These are phyloP conservation scores for Kryptolebias marmoratus DNA, from an alignment of 2,113 vertebrate genomes.

Conservation along the genomic window DNA sequence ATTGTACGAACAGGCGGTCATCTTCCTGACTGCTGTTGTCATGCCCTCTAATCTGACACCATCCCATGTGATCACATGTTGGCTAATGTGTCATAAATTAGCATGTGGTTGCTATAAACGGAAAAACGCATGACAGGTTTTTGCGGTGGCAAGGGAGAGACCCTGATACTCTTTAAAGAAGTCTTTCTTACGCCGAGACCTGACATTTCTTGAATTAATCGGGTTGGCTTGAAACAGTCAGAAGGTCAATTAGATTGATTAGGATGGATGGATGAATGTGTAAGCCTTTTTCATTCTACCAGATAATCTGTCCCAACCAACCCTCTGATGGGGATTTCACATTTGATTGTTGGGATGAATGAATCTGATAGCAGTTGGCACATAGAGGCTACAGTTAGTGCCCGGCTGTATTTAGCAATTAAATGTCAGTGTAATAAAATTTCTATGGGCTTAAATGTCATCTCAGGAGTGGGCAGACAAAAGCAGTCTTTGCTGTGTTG, in stretches of 20 bases:
- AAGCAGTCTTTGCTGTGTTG: constrained; percentile 1
- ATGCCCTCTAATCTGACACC: constrained; percentile 38
- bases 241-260: constrained; percentile 56
- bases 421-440: constrained; percentile 13
- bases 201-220: constrained; percentile 33
- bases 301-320: constrained; percentile 48
- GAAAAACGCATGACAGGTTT: constrained; percentile 8
- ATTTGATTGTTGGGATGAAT: constrained; percentile 44
- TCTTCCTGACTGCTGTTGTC: constrained; percentile 22
- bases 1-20: constrained; percentile 20
- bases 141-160: constrained; percentile 28
- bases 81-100: constrained; percentile 15
- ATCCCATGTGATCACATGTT: constrained; percentile 17
- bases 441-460: constrained; percentile 24
- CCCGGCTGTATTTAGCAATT: constrained; percentile 31
- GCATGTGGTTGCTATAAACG: constrained; percentile 13
- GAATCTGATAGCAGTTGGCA: constrained; percentile 25
- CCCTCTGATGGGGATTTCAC: constrained; percentile 35
- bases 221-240: constrained; percentile 30
- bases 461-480: constrained; percentile 16
- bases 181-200: background rate
- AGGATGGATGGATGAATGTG: constrained; percentile 62
- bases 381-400: constrained; percentile 19
- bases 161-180: constrained; percentile 29
- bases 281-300: constrained; percentile 54